phyloP scores from a whole-genome alignment of 2,888 invertebrate species.

The Papilio protenor region DNA sequence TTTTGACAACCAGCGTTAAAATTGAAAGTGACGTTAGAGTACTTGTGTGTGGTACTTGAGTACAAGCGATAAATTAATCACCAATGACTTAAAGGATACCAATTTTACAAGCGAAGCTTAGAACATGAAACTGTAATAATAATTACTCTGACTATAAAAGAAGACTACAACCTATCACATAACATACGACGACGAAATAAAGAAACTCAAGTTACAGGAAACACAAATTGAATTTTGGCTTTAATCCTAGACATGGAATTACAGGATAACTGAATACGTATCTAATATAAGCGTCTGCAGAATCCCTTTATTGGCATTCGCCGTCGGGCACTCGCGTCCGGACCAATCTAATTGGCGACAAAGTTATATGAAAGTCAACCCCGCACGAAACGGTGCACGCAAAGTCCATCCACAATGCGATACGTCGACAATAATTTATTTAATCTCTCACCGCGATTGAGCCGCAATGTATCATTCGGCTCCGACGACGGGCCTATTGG shows the following conservation, averaged over 20 bases:
- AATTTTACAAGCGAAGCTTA: background rate
- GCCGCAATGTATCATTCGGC: slow-evolving; percentile 66
- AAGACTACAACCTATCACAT: background rate
- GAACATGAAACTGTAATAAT: background rate
- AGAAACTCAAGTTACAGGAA: background rate
- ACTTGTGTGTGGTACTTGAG: background rate
- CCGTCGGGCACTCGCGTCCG: slow-evolving; percentile 45
- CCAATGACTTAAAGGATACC: background rate
- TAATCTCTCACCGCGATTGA: slow-evolving; percentile 65
- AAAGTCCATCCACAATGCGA: slow-evolving; percentile 53
- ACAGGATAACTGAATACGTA: background rate
- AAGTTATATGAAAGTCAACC: slow-evolving; percentile 59
- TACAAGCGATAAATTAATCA: no score
- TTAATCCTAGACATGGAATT: background rate
- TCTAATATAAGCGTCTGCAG: slow-evolving; percentile 7
- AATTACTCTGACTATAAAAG: background rate
- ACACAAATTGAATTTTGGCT: background rate
- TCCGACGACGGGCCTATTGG: slow-evolving; percentile 60
- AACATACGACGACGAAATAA: no score
- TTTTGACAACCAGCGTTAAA: background rate
- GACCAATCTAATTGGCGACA: slow-evolving; percentile 58
- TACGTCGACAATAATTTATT: slow-evolving; percentile 63
- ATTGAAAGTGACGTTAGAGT: background rate
- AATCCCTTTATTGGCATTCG: slow-evolving; percentile 26
- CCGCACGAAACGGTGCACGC: slow-evolving; percentile 47